Conservation (phyloP, 1,140 invertebrate genomes). For the Plectrocnemia conspersa region DNA sequence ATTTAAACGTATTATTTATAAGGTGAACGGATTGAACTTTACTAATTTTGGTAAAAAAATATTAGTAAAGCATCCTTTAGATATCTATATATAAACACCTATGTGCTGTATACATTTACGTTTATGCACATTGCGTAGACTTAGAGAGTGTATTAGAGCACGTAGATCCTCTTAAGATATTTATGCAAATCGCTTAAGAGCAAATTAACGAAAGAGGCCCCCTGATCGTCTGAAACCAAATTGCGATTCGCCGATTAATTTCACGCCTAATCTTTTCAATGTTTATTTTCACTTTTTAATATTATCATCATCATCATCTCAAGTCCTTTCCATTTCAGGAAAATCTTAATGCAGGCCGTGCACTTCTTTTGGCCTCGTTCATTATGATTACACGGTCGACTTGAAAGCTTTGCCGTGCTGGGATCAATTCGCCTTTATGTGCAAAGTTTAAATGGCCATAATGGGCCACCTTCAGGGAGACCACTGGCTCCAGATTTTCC, state of each 20-base stretch:
- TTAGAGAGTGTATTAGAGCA: conserved; percentile 28
- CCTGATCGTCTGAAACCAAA: no score
- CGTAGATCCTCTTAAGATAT: conserved; percentile 28
- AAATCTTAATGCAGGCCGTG: background rate
- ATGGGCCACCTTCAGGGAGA: conserved; percentile 20
- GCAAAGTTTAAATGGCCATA: conserved; percentile 22
- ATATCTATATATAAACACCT: no score
- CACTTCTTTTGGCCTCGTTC: conserved; percentile 10
- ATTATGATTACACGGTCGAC: conserved; percentile 11
- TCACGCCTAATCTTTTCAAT: conserved; percentile 13
- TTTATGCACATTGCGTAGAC: no score
- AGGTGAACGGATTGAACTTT: no score
- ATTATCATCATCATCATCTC: conserved; percentile 8
- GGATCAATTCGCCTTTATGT: conserved; percentile 24
- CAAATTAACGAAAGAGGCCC: conserved; percentile 13
- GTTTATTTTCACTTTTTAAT: conserved; percentile 9
- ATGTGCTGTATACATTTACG: no score
- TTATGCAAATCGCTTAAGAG: conserved; percentile 29
- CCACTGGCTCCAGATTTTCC: conserved; percentile 3
- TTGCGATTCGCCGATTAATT: conserved; percentile 10
- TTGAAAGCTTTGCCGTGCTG: conserved; percentile 23
- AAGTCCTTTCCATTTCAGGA: background rate
- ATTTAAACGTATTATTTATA: no score
- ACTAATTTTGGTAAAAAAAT: no score
- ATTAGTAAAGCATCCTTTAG: no score